Evolutionary conservation across 2,113 vertebrate genomes (phyloP).

Genomic region (Tapirus terrestris): DNA sequence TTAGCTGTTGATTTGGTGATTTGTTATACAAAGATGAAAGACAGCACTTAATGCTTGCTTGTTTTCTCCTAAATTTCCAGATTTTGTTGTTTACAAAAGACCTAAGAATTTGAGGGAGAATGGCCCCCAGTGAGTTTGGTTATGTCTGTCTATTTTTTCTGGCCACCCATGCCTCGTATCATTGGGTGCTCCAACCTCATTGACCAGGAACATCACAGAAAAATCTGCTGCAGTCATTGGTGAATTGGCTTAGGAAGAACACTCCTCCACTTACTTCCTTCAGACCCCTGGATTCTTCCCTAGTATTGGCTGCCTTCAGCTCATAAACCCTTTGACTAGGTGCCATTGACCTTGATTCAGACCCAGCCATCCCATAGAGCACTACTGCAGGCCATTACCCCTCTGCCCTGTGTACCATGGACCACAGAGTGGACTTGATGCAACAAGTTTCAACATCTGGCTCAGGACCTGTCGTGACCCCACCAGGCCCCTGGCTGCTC

Average conservation of each 20-base stretch:
- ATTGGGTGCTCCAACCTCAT: not conserved
- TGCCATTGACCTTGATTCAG: not conserved
- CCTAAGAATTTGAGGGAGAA: not conserved
- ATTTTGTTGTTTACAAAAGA: not conserved
- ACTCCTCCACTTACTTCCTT: no score
- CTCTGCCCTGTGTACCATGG: not conserved
- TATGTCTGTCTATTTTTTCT: not conserved
- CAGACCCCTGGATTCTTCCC: not conserved
- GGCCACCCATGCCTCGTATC: not conserved
- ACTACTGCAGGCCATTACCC: not conserved
- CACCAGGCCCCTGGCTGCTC: not conserved
- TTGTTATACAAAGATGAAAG: conserved; percentile 41
- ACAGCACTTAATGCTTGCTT: not conserved
- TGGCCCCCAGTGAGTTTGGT: not conserved
- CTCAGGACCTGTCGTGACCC: not conserved
- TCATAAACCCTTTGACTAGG: not conserved
- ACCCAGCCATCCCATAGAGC: not conserved
- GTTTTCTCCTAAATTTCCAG: not conserved
- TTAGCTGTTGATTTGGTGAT: not conserved
- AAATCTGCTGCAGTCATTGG: not conserved
- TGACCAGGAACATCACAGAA: not conserved
- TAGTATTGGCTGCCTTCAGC: not conserved
- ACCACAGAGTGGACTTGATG: not conserved
- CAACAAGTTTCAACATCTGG: not conserved
- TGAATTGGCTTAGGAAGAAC: not conserved